These are phyloP conservation scores for Leptodactylus fuscus DNA, from an alignment of 2,113 vertebrate genomes.

Conservation along the genomic window DNA sequence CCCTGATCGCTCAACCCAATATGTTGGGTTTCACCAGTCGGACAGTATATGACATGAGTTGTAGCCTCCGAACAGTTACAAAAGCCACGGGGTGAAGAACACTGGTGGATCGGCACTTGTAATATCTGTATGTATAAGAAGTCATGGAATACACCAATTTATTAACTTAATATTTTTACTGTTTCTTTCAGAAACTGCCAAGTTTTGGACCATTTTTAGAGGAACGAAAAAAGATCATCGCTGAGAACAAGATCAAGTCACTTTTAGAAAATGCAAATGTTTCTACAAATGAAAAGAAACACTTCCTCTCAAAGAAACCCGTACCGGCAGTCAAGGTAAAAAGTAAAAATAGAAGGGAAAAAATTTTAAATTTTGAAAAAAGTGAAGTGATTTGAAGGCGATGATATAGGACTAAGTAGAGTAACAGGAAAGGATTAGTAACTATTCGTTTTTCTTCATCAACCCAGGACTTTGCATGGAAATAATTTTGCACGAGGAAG, in stretches of 20 bases:
- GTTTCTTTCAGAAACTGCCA: constrained; percentile 79
- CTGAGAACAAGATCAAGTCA: constrained; percentile 77
- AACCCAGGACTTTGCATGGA: not conserved
- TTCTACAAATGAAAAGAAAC: constrained; percentile 53
- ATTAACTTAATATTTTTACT: constrained; percentile 3
- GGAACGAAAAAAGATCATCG: constrained; percentile 79
- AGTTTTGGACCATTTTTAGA: constrained; percentile 90
- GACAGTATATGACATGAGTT: no score
- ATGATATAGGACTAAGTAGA: not conserved
- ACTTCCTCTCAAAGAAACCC: constrained; percentile 74
- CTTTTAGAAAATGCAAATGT: constrained; percentile 61
- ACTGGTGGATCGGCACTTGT: no score
- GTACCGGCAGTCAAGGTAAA: constrained; percentile 86
- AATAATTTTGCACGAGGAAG: not conserved
- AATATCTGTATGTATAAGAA: no score
- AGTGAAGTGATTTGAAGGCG: not conserved
- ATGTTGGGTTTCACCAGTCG: no score
- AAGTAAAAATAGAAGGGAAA: constrained; percentile 21
- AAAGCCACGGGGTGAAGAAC: no score
- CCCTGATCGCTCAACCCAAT: no score
- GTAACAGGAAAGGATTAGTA: not conserved
- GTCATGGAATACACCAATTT: not conserved
- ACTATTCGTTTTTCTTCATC: not conserved
- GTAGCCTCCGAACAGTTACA: no score
- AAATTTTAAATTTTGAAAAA: not conserved